phyloP scores from a whole-genome alignment of 2,797 vertebrate genomes.

The Spizella passerina region DNA sequence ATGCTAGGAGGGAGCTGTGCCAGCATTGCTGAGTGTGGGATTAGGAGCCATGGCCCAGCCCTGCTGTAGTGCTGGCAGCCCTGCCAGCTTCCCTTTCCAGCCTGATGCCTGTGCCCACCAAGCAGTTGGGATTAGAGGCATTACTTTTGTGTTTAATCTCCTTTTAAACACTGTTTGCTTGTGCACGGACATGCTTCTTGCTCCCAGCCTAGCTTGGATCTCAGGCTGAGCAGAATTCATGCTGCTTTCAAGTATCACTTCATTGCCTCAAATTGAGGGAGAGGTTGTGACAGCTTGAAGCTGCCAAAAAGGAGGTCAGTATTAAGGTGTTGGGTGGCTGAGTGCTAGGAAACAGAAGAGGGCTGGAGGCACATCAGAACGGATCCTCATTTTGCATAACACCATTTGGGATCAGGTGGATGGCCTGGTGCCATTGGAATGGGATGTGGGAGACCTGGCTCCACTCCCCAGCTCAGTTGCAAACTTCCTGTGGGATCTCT shows the following conservation, averaged over 20 bases:
- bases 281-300: background rate
- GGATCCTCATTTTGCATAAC: slow-evolving; percentile 14
- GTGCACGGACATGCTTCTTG: background rate
- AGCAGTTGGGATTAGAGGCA: slow-evolving; percentile 4
- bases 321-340: slow-evolving; percentile 13
- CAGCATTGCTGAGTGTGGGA: background rate
- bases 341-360: slow-evolving; percentile 5
- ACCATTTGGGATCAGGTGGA: slow-evolving; percentile 8
- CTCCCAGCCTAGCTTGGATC: background rate
- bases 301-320: slow-evolving; percentile 11
- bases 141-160: slow-evolving; percentile 27
- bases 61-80: background rate
- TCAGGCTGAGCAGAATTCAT: background rate
- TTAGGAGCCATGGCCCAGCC: background rate
- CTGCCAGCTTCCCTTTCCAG: background rate
- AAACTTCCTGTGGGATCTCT: slow-evolving; percentile 13
- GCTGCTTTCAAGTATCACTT: slow-evolving; percentile 33
- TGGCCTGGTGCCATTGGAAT: slow-evolving; percentile 13
- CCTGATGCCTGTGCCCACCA: slow-evolving; percentile 4
- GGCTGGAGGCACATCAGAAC: slow-evolving; percentile 1
- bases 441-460: slow-evolving; percentile 14
- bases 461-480: background rate
- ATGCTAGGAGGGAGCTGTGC: background rate
- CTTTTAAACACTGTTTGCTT: background rate
- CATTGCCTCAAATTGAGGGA: background rate